These are phyloP conservation scores for Nothocercus nigrocapillus DNA, from an alignment of 2,113 vertebrate species.

Conservation along the genomic window DNA sequence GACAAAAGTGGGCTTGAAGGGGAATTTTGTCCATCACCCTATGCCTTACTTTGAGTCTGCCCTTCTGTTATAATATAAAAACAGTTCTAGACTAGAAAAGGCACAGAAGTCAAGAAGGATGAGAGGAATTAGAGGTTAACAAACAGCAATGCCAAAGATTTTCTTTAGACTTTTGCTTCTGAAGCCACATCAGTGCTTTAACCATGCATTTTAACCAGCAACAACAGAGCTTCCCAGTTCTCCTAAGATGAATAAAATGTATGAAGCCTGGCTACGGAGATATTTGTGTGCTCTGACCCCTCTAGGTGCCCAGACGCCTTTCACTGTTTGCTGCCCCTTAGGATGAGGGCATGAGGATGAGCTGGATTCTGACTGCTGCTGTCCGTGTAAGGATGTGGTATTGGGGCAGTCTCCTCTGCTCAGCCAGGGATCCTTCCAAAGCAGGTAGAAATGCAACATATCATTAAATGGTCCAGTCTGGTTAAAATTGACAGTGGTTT, in stretches of 20 bases:
- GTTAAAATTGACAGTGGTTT: neutral
- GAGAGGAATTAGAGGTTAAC: neutral
- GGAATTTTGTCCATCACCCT: neutral
- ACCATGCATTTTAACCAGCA: neutral
- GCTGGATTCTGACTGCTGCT: neutral
- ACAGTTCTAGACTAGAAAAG: neutral
- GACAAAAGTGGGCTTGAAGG: neutral
- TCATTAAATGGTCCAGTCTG: neutral
- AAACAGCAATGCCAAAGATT: neutral
- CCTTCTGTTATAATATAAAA: neutral
- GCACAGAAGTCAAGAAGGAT: neutral
- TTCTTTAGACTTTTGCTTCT: neutral
- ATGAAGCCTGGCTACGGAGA: neutral
- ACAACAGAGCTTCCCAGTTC: neutral
- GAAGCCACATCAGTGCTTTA: neutral
- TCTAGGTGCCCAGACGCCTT: neutral
- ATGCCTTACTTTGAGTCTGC: neutral
- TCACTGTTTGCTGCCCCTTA: neutral
- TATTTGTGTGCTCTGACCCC: neutral
- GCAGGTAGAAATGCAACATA: neutral
- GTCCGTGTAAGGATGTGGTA: neutral
- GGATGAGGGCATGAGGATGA: fast-evolving
- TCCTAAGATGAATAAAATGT: neutral
- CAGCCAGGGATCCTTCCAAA: fast-evolving
- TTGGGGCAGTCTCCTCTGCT: neutral